These are phyloP conservation scores for Phorcus lineatus DNA, from an alignment of 2,888 invertebrate genomes.

Conservation along the genomic window DNA sequence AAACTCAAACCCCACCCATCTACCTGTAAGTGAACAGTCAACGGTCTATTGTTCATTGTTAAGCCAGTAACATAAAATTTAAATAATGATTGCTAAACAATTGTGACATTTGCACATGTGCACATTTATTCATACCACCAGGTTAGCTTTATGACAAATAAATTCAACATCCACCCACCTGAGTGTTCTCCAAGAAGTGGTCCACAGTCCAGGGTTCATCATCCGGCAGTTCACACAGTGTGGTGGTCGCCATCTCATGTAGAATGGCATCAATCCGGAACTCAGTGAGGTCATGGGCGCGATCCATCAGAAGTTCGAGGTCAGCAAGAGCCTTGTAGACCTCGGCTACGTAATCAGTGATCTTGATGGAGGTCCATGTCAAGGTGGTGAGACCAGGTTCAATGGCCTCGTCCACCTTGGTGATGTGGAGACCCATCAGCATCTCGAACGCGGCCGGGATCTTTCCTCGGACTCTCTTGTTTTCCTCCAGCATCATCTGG, in stretches of 20 bases:
- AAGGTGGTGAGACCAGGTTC: slow-evolving; percentile 87
- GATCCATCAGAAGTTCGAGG: slow-evolving; percentile 84
- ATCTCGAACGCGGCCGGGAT: slow-evolving; percentile 89
- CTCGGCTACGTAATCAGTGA: slow-evolving; percentile 78
- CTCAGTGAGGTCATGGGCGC: slow-evolving; percentile 74
- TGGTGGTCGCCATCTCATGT: slow-evolving; percentile 90
- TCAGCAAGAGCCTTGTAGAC: slow-evolving; percentile 87
- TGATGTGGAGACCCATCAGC: slow-evolving; percentile 90
- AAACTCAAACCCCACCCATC: too few relatives aligned
- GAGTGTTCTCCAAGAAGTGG: slow-evolving; percentile 88
- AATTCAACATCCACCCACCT: slow-evolving; percentile 78
- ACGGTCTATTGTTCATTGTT: too few relatives aligned
- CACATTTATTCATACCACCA: too few relatives aligned
- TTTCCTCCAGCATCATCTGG: slow-evolving; percentile 76
- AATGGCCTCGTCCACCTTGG: slow-evolving; percentile 83
- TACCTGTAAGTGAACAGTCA: too few relatives aligned
- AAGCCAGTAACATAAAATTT: too few relatives aligned
- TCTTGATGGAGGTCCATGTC: slow-evolving; percentile 91
- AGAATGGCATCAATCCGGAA: slow-evolving; percentile 89
- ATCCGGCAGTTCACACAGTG: slow-evolving; percentile 87
- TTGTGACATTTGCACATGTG: neutral
- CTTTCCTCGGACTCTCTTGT: slow-evolving; percentile 71
- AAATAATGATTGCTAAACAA: too few relatives aligned
- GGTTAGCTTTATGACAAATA: too few relatives aligned
- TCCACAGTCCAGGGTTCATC: slow-evolving; percentile 91